Base-by-base conservation (phyloP, 2,113 vertebrate species). In the Toxotes jaculatrix region DNA sequence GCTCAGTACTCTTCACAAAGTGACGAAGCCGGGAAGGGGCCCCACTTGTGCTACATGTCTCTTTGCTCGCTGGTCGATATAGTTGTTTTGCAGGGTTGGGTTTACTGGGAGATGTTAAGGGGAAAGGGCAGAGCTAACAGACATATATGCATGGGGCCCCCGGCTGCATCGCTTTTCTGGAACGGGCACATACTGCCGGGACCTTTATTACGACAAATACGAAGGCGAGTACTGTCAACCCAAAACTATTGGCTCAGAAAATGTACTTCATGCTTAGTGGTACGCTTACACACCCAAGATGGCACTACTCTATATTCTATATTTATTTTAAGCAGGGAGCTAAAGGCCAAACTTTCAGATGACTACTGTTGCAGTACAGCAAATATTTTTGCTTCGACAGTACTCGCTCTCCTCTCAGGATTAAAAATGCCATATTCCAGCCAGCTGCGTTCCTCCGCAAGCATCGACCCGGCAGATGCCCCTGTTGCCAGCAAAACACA, bases 141-240 rank as follows among this genome's bases (percentile, higher is more conserved):
- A 97, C 96, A 96, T 95, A 94, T 89, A 91, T 63, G 88, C 88
- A 95, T 95, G 96, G 96, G 97, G 94, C 96, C 96, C 96, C 89
- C 89, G 95, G 97, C 97, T 97, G 95, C 96, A 96, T 99, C 98
- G 94, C 97, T 97, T 98, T 89, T 95, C 94, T 94, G 97, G 96
- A 98, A 99, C 96, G 93, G 97, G 97, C 94, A 92, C 97, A 98
- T 98, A 93, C 97, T 99, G 97, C 98, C 97, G 92, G 96, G 96
- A 96, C 95, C 92, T 88, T 93, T 90, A 78, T 53, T 2, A 79
- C 78, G 95, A 94, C 36, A 96, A 97, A 70, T 0, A 23, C 36
- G 88, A 94, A 95, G 94, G 95, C 95, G 94, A 93, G 96, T 97
- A 97, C 97, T 97, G 96, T 97, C 93, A 95, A 96, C 89, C 90